Base-by-base conservation (phyloP, 1,140 invertebrate species). In the Arctopsyche grandis region DNA sequence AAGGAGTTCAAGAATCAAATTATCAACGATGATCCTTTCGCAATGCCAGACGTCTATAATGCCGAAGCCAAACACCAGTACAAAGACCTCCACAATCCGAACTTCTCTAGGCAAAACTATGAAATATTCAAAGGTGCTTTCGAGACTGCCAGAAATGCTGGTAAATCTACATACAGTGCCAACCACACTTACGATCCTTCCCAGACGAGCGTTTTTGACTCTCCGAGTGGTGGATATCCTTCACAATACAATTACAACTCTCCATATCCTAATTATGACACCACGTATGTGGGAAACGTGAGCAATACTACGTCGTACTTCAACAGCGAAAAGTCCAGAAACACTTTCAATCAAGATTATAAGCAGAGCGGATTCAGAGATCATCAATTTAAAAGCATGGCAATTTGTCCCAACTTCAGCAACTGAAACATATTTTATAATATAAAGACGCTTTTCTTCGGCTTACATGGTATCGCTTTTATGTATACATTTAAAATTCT, bases 121-220 rank as follows among this genome's bases (percentile, higher is more conserved):
- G 88, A 90, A 82, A 84, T 91, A 70, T 91, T 91, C 78, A 89
- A 88, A 80, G 88, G 88, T 77, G 89, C 89, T 21, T 91, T 91
- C 81, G 90, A 91, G 79, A 86, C 85, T 80, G 90, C 90, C 58
- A 89, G 89, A 81, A 89, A 85, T 79, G 14, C 24, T 12, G 75
- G 79, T 14, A 80, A 69, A 80, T 12, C 76, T n/a, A 16, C 26
- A 3, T 76, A 76, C 58, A 63, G 44, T 44, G 10, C 75, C 1
- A 77, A 70, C 16, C 9, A 48, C 3, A 9, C 16, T 21, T 77
- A 77, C 43, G 58, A 79, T 66, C n/a, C 26, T 24, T 48, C 69
- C 1, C 58, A 74, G 26, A 22, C 24, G 19, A 79, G n/a, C 9
- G 10, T 79, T 9, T 75, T 66, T 22, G 60, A 79, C 10, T 79